phyloP scores from a whole-genome alignment of 1,140 invertebrate genomes.

The Ctenoplectra terminalis region DNA sequence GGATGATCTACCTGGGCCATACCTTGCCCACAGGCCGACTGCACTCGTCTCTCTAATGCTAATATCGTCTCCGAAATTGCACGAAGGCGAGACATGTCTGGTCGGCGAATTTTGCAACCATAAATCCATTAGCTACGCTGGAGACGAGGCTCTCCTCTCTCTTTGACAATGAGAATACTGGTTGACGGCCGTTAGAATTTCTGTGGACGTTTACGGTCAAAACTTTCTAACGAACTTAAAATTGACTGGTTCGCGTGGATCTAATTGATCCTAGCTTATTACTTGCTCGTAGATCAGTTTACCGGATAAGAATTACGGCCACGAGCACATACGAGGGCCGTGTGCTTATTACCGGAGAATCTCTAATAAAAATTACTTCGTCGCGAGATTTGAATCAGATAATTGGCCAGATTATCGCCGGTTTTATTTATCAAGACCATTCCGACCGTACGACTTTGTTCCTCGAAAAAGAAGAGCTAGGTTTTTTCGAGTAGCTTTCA shows the following conservation, averaged over 20 bases:
- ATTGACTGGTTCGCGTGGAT: background rate
- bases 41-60: conserved; percentile 68
- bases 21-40: conserved; percentile 36
- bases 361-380: conserved; percentile 20
- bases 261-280: background rate
- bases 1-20: conserved; percentile 70
- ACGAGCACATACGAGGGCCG: background rate
- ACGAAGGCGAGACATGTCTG: conserved; percentile 66
- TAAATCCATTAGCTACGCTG: conserved; percentile 61
- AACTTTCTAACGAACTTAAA: background rate
- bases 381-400: conserved; percentile 21
- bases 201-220: background rate
- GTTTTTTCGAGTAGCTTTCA: conserved; percentile 16
- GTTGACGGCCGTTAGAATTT: conserved; percentile 29
- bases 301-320: background rate
- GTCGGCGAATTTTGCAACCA: conserved; percentile 61
- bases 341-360: background rate
- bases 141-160: background rate
- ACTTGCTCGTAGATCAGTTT: background rate
- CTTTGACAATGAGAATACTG: conserved; percentile 16
- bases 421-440: background rate
- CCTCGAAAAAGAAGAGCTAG: conserved; percentile 14
- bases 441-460: background rate
- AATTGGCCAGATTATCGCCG: conserved; percentile 24
- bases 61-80: conserved; percentile 71